Evolutionary conservation across 2,113 vertebrate species (phyloP).

Genomic region (Hyla sarda): DNA sequence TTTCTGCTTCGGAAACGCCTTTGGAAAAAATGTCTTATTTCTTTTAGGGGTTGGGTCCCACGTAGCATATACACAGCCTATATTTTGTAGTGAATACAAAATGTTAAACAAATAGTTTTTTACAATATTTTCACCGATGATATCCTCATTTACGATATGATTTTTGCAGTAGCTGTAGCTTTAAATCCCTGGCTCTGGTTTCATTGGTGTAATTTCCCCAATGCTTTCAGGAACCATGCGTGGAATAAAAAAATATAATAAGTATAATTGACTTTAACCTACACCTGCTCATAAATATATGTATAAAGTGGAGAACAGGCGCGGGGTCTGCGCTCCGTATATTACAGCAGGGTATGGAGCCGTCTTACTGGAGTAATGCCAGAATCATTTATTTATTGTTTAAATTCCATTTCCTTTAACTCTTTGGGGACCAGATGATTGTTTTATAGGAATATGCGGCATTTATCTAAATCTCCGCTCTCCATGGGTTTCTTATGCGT

Average conservation of each 20-base stretch:
- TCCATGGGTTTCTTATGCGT: neutral
- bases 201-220: conserved; percentile 4
- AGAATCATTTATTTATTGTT: conserved; percentile 38
- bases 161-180: neutral
- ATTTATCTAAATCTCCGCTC: neutral
- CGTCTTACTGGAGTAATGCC: neutral
- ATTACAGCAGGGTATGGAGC: conserved; percentile 24
- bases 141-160: neutral
- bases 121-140: neutral
- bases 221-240: conserved; percentile 6
- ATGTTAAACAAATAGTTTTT: too few relatives aligned
- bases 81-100: too few relatives aligned
- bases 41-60: too few relatives aligned
- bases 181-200: neutral
- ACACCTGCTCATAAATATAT: conserved; percentile 58
- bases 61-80: too few relatives aligned
- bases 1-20: too few relatives aligned
- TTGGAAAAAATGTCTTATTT: too few relatives aligned
- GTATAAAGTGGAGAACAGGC: conserved; percentile 34
- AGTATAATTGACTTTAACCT: conserved; percentile 47
- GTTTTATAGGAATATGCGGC: neutral
- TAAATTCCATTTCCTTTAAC: conserved; percentile 43
- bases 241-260: conserved; percentile 26
- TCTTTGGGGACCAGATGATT: neutral
- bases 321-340: neutral